These are phyloP conservation scores for Microctenopoma steveboyesi DNA, from an alignment of 2,797 vertebrate species.

Conservation along the genomic window DNA sequence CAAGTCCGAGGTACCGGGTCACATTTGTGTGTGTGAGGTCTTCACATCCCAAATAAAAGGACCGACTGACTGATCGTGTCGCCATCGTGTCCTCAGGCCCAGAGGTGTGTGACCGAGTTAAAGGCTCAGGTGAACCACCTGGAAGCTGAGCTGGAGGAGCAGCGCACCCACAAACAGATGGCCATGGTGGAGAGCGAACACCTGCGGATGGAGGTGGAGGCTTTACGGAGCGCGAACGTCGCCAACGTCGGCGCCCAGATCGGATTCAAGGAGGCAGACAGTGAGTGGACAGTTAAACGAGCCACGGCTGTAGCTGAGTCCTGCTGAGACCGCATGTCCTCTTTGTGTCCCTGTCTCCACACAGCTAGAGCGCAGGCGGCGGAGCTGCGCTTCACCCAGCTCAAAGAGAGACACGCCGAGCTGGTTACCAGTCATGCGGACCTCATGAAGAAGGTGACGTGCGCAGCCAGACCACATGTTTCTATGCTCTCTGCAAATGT, in stretches of 20 bases:
- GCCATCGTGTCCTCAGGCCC: conserved; percentile 68
- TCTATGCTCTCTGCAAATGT: no score
- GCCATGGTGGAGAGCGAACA: conserved; percentile 91
- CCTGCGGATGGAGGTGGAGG: conserved; percentile 89
- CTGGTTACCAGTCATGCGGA: conserved; percentile 94
- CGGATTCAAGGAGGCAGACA: conserved; percentile 90
- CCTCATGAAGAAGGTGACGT: conserved; percentile 91
- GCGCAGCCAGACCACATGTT: no score
- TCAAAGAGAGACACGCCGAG: conserved; percentile 96
- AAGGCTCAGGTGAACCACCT: conserved; percentile 79
- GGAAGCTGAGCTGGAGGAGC: conserved; percentile 79
- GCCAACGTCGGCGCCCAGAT: conserved; percentile 89
- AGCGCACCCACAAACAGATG: conserved; percentile 87
- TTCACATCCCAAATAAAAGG: no score
- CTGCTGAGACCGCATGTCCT: not conserved
- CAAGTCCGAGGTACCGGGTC: conserved; percentile 66
- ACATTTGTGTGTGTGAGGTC: no score
- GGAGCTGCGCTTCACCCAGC: conserved; percentile 90
- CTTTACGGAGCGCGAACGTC: conserved; percentile 83
- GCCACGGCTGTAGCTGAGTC: accelerated
- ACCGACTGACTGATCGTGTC: no score
- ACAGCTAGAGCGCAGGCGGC: conserved; percentile 92
- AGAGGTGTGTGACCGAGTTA: conserved; percentile 76
- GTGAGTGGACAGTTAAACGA: conserved; percentile 80
- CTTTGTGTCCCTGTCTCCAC: not conserved